These are phyloP conservation scores for Caenorhabditis angaria DNA, from an alignment of 2,888 invertebrate genomes.

Conservation along the genomic window DNA sequence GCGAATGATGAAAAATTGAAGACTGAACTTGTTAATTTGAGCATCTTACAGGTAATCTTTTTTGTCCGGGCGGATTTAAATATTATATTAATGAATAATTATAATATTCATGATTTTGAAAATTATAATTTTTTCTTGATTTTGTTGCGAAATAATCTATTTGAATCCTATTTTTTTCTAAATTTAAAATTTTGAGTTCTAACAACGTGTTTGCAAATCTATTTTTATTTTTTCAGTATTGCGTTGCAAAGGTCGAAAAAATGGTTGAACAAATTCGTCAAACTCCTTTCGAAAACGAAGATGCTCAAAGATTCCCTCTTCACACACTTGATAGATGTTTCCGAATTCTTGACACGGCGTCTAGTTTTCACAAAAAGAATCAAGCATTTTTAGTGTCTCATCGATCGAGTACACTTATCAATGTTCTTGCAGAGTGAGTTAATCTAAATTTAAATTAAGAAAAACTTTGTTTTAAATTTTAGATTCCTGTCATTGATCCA, in stretches of 20 bases:
- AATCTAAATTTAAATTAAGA: not conserved
- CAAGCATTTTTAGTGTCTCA: slow-evolving; percentile 66
- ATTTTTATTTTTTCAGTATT: not conserved
- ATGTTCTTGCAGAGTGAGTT: slow-evolving; percentile 53
- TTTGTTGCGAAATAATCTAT: no score
- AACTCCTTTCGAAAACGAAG: slow-evolving; percentile 6
- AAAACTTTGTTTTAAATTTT: not conserved
- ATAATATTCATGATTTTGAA: slow-evolving; percentile 62
- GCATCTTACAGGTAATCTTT: slow-evolving; percentile 47
- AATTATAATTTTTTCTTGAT: slow-evolving; percentile 43
- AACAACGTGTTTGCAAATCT: no score
- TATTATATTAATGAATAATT: no score
- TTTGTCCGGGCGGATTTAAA: no score
- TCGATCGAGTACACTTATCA: slow-evolving; percentile 53
- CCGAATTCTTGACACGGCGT: slow-evolving; percentile 63
- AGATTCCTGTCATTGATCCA: slow-evolving; percentile 36
- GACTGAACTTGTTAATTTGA: slow-evolving; percentile 61
- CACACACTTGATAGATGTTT: slow-evolving; percentile 61
- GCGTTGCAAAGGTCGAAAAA: slow-evolving; percentile 20
- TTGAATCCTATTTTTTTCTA: no score
- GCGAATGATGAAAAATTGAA: slow-evolving; percentile 54
- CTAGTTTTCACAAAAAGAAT: slow-evolving; percentile 62
- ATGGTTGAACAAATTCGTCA: slow-evolving; percentile 6
- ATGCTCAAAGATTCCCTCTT: slow-evolving; percentile 8
- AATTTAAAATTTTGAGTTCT: no score